Evolutionary conservation across 2,113 vertebrate species (phyloP), one percentile per base, ranked within the genome.

Genomic region (Zootoca vivipara): DNA sequence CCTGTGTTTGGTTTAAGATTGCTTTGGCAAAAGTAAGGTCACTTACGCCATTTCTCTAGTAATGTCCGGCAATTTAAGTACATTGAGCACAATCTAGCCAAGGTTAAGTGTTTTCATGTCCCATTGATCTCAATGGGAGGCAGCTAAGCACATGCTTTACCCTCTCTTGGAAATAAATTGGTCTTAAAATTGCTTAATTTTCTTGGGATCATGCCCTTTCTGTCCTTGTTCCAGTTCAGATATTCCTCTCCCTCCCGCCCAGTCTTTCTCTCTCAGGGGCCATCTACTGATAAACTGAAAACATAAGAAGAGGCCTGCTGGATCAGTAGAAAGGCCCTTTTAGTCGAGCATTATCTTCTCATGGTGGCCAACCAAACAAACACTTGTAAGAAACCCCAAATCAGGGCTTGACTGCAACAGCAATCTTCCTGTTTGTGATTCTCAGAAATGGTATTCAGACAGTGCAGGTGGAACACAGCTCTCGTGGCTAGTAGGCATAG

Each of bases 71-170:
- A 73, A 73, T 72, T 72, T 46, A 46, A 67, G 56, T 73, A 73
- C 40, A 56, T 33, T 35, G 62, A 70, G 42, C 40, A 72, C 67
- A 84, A 84, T 84, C 24, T 52, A 84, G 82, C 18, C 82, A 84
- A 84, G 42, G 70, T 84, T 74, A 85, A 85, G 22, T 74, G n/a
- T 38, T 85, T 85, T 85, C 46, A 85, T 74, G 83, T 85, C 24
- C 83, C 46, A 85, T 62, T 85, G 83, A 74, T 73, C 46, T 58
- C 70, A 85, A 73, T 73, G 70, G 70, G 83, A 85, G 22, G 12
- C 24, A 85, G 52, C 22, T 74, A 74, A 58, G 52, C 46, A 74
- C 46, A 58, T 85, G 72, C 69, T 85, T 85, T 74, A 85, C 72
- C n/a, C 83, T 74, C 83, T 58, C 33, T 38, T 74, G 73, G 42